Evolutionary conservation across 2,797 vertebrate species (phyloP).

Genomic region (Epinephelus awoara): DNA sequence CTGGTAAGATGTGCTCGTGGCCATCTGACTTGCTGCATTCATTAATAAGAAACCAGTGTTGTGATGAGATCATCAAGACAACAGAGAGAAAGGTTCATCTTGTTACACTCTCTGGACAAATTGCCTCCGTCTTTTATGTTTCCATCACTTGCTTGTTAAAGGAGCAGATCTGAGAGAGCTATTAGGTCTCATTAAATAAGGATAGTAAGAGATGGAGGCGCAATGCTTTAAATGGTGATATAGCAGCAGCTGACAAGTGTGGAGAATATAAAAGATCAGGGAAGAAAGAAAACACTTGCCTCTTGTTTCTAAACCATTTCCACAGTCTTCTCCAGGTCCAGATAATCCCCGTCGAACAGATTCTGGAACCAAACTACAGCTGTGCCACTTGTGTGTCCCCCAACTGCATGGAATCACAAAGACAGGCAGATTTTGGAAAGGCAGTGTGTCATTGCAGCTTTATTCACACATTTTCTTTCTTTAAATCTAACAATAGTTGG

Average conservation of each 20-base stretch:
- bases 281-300: conserved; percentile 80
- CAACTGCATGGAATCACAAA: conserved; percentile 84
- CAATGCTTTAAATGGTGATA: conserved; percentile 17
- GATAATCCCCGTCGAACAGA: conserved; percentile 84
- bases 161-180: conserved; percentile 45
- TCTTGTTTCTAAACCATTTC: conserved; percentile 92
- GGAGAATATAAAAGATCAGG: conserved; percentile 3
- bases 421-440: conserved; percentile 3
- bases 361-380: conserved; percentile 91
- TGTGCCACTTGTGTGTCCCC: conserved; percentile 92
- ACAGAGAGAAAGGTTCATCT: conserved; percentile 53
- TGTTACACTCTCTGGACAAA: conserved; percentile 55
- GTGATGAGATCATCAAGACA: conserved; percentile 51
- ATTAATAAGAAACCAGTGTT: conserved; percentile 47
- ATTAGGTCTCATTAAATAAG: conserved; percentile 65
- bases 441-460: neutral
- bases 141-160: conserved; percentile 62
- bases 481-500: too few relatives aligned
- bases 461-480: neutral
- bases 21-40: conserved; percentile 28
- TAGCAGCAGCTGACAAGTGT: conserved; percentile 18
- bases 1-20: conserved; percentile 17
- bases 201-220: conserved; percentile 20
- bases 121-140: conserved; percentile 48
- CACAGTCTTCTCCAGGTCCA: conserved; percentile 89